Base-by-base conservation (phyloP, 2,797 vertebrate genomes). In the Gymnothorax reevesii region DNA sequence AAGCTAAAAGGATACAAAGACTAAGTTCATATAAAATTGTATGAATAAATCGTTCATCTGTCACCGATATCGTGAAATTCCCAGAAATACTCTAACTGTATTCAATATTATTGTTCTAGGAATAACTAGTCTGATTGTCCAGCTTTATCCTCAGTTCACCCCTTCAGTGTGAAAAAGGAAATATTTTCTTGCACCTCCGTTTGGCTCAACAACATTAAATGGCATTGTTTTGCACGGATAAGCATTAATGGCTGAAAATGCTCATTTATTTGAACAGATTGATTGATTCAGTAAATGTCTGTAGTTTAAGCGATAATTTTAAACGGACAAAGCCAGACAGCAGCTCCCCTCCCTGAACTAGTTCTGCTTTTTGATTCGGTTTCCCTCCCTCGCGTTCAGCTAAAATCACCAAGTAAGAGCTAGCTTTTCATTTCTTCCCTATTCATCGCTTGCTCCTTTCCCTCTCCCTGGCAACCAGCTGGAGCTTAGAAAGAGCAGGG, bases 321-420 rank as follows among this genome's bases (percentile, higher is more conserved):
- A 88, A 93, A 93, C 87, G 33, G 80, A 62, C 77, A 91, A 92
- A 90, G 87, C 86, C 90, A 90, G 91, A 91, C 90, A 92, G 91
- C 92, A 91, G 87, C 89, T 92, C 95, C 92, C 93, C 94, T 95
- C 94, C 94, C 92, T 90, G 88, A 91, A 92, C 94, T 93, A 90
- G 92, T 91, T 91, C 90, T 92, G 91, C 90, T 90, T 91, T 91
- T 92, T 90, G 92, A 93, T 94, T 90, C 85, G 84, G 90, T 95
- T 94, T 91, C 93, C 2, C 75, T 93, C 84, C 91, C 92, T 94
- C 92, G 86, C 54, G 64, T 83, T 57, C 55, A 10, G 73, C 33
- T 54, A 54, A 10, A 94, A 95, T 94, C 92, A 94, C 93, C 93
- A 94, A 95, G 94, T 96, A 94, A 94, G 88, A 89, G 92, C 87